Conservation (phyloP, 1,140 invertebrate species). For the Diachasmimorpha longicaudata region DNA sequence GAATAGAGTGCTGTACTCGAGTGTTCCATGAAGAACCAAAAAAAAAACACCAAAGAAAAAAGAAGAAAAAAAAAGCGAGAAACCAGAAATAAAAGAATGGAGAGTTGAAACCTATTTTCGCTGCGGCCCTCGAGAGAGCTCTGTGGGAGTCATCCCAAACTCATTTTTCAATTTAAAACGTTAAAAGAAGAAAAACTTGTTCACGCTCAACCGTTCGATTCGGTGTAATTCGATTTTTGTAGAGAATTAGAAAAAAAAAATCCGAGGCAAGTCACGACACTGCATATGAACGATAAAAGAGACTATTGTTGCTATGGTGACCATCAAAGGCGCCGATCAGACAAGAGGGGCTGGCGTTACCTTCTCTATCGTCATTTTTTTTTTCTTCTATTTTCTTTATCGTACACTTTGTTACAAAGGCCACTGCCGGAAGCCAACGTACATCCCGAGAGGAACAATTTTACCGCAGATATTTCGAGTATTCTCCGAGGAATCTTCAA, state of each 20-base stretch:
- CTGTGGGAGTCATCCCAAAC: neutral
- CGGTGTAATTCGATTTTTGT: neutral
- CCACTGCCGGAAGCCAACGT: slow-evolving; percentile 32
- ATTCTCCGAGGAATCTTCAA: slow-evolving; percentile 3
- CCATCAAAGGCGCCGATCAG: slow-evolving; percentile 52
- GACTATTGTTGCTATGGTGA: slow-evolving; percentile 45
- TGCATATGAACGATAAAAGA: neutral
- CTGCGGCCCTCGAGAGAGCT: neutral
- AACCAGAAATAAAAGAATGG: neutral
- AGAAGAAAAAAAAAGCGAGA: neutral
- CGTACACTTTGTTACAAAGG: slow-evolving; percentile 42
- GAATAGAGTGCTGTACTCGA: neutral
- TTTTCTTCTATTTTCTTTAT: slow-evolving; percentile 27
- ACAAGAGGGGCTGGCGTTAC: slow-evolving; percentile 38
- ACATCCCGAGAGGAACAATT: slow-evolving; percentile 18
- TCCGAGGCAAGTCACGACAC: neutral
- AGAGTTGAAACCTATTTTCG: neutral
- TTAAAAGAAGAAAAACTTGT: neutral
- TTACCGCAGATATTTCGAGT: neutral
- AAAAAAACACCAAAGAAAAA: neutral
- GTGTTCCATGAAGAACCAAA: neutral
- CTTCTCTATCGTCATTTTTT: slow-evolving; percentile 18
- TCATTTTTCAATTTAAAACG: neutral
- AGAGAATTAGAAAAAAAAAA: neutral
- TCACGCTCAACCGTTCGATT: neutral